Base-by-base conservation (phyloP, 2,888 invertebrate genomes). In the Dicycla oo region DNA sequence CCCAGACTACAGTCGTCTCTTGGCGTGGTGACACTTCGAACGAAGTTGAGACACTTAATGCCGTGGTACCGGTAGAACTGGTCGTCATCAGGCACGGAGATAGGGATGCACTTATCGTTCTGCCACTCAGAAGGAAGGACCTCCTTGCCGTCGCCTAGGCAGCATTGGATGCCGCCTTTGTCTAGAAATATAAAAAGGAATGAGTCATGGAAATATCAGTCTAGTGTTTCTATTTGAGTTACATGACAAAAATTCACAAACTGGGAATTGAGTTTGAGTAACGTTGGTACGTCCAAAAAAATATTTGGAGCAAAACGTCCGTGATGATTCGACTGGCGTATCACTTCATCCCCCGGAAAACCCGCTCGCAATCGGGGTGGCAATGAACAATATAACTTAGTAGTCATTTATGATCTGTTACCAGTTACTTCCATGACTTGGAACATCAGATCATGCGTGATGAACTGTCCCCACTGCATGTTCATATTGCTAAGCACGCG, bases 391-490 rank as follows among this genome's bases (percentile, higher is more conserved):
- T 38, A 38, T 38, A 38, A 38, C 38, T 38, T 38, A 38, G 30
- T 18, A 43, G 10, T 49, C 5, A 15, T 26, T 56, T 30, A 64
- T 53, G 20, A 45, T 47, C 5, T 45, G 78, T 91, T 89, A 96
- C 96, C 95, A 61, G 95, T 95, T 53, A 92, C 92, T 87, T 97
- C 97, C 88, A 97, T 97, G 0, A 97, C 97, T 78, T 97, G 95
- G 63, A 95, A 96, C 2, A 97, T 93, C 80, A 98, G 89, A 84
- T 98, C 98, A 82, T 98, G 97, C 0, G 97, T 96, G 26, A 98
- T 88, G 86, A 98, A 97, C 88, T 98, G 97, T 0, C 97, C 97
- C 97, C 97, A 98, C 88, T 97, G 97, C 97, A 97, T 97, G 71
- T 97, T 94, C 84, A 97, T 93, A 64, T 97, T 94, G 2, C 97